phyloP scores from a whole-genome alignment of 2,797 vertebrate genomes.

The Esox masquinongy region DNA sequence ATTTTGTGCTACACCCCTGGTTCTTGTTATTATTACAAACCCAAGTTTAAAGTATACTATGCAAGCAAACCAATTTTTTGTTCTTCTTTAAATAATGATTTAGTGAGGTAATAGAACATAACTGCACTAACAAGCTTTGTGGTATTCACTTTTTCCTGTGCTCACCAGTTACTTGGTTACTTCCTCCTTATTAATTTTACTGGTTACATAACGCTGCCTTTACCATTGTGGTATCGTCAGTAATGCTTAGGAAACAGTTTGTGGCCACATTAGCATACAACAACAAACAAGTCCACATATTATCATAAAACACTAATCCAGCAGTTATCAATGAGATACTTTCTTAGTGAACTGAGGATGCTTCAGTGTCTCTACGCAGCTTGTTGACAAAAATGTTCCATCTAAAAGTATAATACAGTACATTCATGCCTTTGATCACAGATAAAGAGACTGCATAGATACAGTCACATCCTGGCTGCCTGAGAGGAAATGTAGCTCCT shows the following conservation, averaged over 20 bases:
- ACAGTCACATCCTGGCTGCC: slow-evolving; percentile 22
- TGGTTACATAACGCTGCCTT: not conserved
- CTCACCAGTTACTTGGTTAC: not conserved
- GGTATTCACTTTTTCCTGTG: slow-evolving; percentile 6
- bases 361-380: not conserved
- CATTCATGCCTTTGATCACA: slow-evolving; percentile 1
- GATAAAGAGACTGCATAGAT: not conserved
- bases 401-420: not conserved
- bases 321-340: not conserved
- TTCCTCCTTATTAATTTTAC: slow-evolving; percentile 2
- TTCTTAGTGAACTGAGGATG: not conserved
- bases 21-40: no score
- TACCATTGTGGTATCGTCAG: not conserved
- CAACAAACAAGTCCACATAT: not conserved
- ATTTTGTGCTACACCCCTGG: no score
- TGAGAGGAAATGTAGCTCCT: slow-evolving; percentile 17
- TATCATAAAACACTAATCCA: not conserved
- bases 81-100: not conserved
- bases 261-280: not conserved
- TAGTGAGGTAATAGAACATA: slow-evolving; percentile 1
- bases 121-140: not conserved
- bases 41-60: no score
- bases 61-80: not conserved
- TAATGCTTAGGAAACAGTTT: not conserved
- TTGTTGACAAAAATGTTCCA: not conserved